phyloP scores from a whole-genome alignment of 2,113 vertebrate species.

The Sigmodon hispidus region DNA sequence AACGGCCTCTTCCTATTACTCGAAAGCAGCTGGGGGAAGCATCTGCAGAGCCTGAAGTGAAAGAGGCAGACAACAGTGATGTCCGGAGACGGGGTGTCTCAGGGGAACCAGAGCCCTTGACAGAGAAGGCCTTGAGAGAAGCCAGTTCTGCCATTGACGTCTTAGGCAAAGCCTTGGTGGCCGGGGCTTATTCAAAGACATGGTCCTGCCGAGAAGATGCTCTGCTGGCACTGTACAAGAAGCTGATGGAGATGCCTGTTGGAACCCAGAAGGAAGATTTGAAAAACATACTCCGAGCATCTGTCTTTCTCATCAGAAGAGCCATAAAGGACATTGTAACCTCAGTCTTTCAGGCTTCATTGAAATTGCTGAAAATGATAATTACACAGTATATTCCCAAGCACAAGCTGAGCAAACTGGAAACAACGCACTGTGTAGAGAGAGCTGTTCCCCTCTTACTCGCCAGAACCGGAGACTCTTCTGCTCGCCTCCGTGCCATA shows the following conservation, averaged over 20 bases:
- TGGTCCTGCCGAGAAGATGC: slow-evolving; percentile 92
- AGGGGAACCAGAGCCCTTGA: slow-evolving; percentile 88
- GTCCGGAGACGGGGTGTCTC: slow-evolving; percentile 54
- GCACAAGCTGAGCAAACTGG: slow-evolving; percentile 89
- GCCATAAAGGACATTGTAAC: slow-evolving; percentile 92
- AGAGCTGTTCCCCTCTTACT: slow-evolving; percentile 90
- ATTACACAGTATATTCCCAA: slow-evolving; percentile 91
- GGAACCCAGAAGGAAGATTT: slow-evolving; percentile 89
- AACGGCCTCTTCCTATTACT: slow-evolving; percentile 90
- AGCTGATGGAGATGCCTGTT: slow-evolving; percentile 85
- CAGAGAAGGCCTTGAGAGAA: slow-evolving; percentile 91
- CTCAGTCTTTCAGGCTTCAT: slow-evolving; percentile 92
- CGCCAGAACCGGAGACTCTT: slow-evolving; percentile 90
- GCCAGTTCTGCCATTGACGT: slow-evolving; percentile 90
- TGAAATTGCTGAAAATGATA: slow-evolving; percentile 92
- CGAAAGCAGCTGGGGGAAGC: slow-evolving; percentile 81
- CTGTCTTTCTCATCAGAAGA: slow-evolving; percentile 89
- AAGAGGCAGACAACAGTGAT: neutral
- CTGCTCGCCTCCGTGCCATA: slow-evolving; percentile 85
- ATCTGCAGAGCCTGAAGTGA: slow-evolving; percentile 69
- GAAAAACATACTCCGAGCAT: slow-evolving; percentile 88
- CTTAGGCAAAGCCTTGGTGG: slow-evolving; percentile 92
- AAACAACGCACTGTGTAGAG: slow-evolving; percentile 91
- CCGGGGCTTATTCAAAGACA: slow-evolving; percentile 92
- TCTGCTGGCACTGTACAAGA: slow-evolving; percentile 86